Evolutionary conservation across 2,888 invertebrate genomes (phyloP).

Genomic region (Morinoia aosen): DNA sequence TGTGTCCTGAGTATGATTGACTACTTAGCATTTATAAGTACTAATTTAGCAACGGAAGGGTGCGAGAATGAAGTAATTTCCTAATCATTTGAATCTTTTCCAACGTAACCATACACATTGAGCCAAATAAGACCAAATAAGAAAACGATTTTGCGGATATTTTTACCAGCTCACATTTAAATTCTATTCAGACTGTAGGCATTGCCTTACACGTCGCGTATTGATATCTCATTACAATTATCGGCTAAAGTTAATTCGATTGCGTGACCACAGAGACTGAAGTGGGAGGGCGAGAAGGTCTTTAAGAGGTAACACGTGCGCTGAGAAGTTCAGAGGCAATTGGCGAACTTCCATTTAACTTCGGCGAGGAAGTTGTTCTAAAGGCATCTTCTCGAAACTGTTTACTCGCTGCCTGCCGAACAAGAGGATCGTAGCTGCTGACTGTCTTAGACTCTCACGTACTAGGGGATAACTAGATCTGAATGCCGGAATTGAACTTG

Average conservation of each 20-base stretch:
- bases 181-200: background rate
- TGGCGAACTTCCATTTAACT: conserved; percentile 23
- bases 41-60: no score
- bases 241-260: background rate
- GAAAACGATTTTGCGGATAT: background rate
- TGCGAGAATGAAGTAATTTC: no score
- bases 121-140: no score
- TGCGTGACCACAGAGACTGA: background rate
- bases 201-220: background rate
- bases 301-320: background rate
- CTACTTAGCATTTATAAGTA: no score
- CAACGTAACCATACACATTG: no score
- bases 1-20: no score
- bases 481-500: background rate
- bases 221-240: background rate
- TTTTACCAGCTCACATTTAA: background rate
- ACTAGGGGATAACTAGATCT: background rate
- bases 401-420: background rate
- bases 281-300: background rate
- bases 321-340: conserved; percentile 5
- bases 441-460: background rate
- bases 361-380: background rate
- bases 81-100: no score
- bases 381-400: conserved; percentile 5
- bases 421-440: background rate